phyloP scores from a whole-genome alignment of 2,797 vertebrate genomes.

The Limnodromus scolopaceus region DNA sequence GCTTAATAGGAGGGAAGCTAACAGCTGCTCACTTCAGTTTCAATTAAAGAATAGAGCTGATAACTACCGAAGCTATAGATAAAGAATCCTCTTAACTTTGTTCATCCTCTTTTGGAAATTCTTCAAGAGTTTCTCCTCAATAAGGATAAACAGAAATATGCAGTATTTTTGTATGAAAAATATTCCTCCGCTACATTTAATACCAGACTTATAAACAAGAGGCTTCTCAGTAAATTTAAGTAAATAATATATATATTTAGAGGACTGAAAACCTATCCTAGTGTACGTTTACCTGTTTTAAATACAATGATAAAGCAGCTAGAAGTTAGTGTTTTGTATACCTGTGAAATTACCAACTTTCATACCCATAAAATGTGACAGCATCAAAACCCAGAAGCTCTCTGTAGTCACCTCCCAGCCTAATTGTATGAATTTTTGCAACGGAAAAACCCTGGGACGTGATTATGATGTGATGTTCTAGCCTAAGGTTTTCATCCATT shows the following conservation, averaged over 20 bases:
- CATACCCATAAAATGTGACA: neutral
- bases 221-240: neutral
- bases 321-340: neutral
- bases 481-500: constrained; percentile 54
- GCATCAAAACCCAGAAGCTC: constrained; percentile 1
- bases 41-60: constrained; percentile 45
- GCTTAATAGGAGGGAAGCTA: constrained; percentile 11
- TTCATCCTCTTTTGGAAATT: constrained; percentile 56
- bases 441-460: constrained; percentile 1
- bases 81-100: constrained; percentile 70
- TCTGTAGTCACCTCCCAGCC: neutral
- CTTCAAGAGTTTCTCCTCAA: constrained; percentile 49
- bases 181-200: neutral
- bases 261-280: neutral
- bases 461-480: constrained; percentile 17
- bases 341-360: neutral
- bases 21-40: constrained; percentile 67
- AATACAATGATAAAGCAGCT: neutral
- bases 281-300: neutral
- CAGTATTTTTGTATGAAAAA: neutral
- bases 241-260: neutral
- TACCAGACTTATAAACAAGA: neutral
- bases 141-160: neutral
- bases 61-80: neutral
- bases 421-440: neutral